Evolutionary conservation across 2,888 invertebrate genomes (phyloP), one percentile per base, ranked within the genome.

Genomic region (Eilema sororculum): DNA sequence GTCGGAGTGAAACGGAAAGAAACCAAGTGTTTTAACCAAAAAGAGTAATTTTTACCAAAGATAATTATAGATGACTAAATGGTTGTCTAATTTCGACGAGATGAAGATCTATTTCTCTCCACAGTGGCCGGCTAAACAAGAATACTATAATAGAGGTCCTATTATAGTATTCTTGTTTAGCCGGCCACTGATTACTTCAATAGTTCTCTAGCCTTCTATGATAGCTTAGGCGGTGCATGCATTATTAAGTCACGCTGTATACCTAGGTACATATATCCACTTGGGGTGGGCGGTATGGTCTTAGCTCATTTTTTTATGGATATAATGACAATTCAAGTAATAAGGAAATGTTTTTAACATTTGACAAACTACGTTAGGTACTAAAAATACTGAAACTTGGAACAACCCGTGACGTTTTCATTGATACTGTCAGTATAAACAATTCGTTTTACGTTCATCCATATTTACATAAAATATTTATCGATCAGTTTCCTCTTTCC

Each of bases 351-450:
- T 46, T 46, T 46, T 20, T 20, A 20, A 46, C 20, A 46, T 20
- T 20, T 6, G 20, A 20, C 46, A 20, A 46, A 46, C 20, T 3
- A 46, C 6, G 20, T 46, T 20, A 46, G 5, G 20, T 46, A 46
- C 8, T 86, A 85, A 86, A 84, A 84, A 86, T 84, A 84, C 58
- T 58, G 16, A 57, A 24, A 57, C 58, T 58, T 2, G 58, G 58
- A 10, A 58, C 25, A 25, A 85, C 81, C 81, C 79, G 73, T 58
- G 24, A 58, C 58, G 58, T 25, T 25, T 24, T 58, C 76, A 56
- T 57, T 41, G 52, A 46, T 52, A 52, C 24, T 24, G 25, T 52
- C 28, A 10, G 8, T 33, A 57, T 58, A 58, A 58, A 58, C 58
- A 58, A 58, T 25, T 16, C 1, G 13, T 25, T 25, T 58, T 58